A percentile compares a stretch with the other conserved stretches of the same genome.
phyloP scores from a whole-genome alignment of 2,113 vertebrate species.

The Esox niger region DNA sequence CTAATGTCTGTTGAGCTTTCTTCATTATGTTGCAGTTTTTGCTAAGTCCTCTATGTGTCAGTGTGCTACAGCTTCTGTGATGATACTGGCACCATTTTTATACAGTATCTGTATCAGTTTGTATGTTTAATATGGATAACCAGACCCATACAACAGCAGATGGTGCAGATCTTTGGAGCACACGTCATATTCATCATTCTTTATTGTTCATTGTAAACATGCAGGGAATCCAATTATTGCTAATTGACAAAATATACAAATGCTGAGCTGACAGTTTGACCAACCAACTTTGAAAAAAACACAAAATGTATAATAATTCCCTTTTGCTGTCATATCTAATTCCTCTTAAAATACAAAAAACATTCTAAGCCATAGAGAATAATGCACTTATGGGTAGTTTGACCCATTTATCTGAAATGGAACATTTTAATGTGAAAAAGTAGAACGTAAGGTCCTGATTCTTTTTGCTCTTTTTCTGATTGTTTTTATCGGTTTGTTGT shows the following conservation, averaged over 20 bases:
- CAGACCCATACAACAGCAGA: slow-evolving; percentile 46
- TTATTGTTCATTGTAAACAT: slow-evolving; percentile 47
- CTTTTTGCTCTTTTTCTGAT: too few relatives aligned
- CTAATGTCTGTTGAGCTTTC: neutral
- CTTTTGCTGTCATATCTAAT: slow-evolving; percentile 40
- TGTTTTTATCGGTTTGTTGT: too few relatives aligned
- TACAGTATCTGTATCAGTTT: too few relatives aligned
- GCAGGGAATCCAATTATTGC: slow-evolving; percentile 57
- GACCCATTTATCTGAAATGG: too few relatives aligned
- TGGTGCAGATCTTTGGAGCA: slow-evolving; percentile 50
- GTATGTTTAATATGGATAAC: slow-evolving; percentile 43
- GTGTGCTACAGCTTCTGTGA: slow-evolving; percentile 49
- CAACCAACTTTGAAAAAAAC: slow-evolving; percentile 38
- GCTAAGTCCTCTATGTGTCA: slow-evolving; percentile 61
- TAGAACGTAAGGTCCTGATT: too few relatives aligned
- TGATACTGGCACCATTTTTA: neutral
- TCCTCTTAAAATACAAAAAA: slow-evolving; percentile 16
- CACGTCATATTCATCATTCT: slow-evolving; percentile 48
- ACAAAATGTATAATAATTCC: slow-evolving; percentile 36
- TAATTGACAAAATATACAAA: slow-evolving; percentile 58
- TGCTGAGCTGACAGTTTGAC: slow-evolving; percentile 40
- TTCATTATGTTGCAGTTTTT: neutral
- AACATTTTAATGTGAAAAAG: too few relatives aligned
- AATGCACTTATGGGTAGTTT: too few relatives aligned
- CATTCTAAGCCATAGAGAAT: too few relatives aligned